Base-by-base conservation (phyloP, 64 coral and sea anemone genomes). In the Porites australiensis region DNA sequence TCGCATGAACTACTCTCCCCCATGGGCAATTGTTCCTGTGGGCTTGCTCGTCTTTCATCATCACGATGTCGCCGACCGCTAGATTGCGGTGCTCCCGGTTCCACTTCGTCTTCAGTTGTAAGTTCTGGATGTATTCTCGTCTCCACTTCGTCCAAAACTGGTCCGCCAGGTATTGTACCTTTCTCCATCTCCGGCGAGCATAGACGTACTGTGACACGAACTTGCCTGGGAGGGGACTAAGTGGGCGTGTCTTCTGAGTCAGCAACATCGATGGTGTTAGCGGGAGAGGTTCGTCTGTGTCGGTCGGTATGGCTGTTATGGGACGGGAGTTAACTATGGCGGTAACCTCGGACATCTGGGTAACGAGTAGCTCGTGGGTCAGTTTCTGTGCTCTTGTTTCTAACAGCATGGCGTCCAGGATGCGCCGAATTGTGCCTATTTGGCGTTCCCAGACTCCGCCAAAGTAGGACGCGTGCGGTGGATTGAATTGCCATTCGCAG, bases 11-110 rank as follows among this genome's bases (percentile, higher is more conserved):
- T n/a, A 82, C 44, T 49, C 51, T 21, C 2, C 50, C 80, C 44
- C 64, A 49, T 60, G 80, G 80, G n/a, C 80, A 83, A 50, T 62
- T 18, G n/a, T 83, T 83, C 13, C 80, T 49, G 9, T 83, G 80
- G 1, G 58, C 58, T 1, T 62, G 22, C 14, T 83, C 58, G 58
- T 64, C 80, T 19, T 67, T 83, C 64, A 61, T 13, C 44, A 61
- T 43, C 4, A 83, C 18, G 57, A 83, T 63, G 15, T 83, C 80
- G 4, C 55, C 80, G 11, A 9, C 80, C 5, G 11, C 13, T 14
- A 83, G n/a, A 9, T 67, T 83, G 5, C 46, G 58, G 7, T n/a
- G 22, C 16, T 43, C 57, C 44, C 19, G 12, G 80, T 62, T 83
- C 54, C 80, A 83, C 58, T 83, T 83, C 8, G 8, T 62, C 23